These are phyloP conservation scores for Coenonympha glycerion DNA, from an alignment of 2,888 invertebrate genomes.

Conservation along the genomic window DNA sequence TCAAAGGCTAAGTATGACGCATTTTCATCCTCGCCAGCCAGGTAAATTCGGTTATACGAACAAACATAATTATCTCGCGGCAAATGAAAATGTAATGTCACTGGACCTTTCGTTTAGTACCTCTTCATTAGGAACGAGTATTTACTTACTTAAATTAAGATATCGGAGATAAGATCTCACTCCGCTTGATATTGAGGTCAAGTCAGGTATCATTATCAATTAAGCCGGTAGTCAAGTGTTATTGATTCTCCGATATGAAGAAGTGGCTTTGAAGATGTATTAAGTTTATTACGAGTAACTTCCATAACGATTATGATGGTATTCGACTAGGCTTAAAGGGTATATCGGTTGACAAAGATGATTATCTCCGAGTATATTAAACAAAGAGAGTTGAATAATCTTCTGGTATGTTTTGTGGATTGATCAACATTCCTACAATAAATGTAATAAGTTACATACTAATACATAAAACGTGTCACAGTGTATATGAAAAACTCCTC, in stretches of 20 bases:
- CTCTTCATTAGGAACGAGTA: conserved; percentile 60
- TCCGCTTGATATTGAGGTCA: conserved; percentile 22
- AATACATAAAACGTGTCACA: too few relatives aligned
- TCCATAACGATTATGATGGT: not conserved
- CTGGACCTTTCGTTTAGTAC: conserved; percentile 47
- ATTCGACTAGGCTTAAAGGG: conserved; percentile 3
- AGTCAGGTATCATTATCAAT: conserved; percentile 23
- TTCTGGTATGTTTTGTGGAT: too few relatives aligned
- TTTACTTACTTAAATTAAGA: conserved; percentile 69
- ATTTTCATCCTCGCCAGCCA: conserved; percentile 18
- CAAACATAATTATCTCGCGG: conserved; percentile 28
- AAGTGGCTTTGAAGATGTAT: conserved; percentile 8
- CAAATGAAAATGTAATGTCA: conserved; percentile 33
- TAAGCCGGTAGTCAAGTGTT: conserved; percentile 14
- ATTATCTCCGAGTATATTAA: too few relatives aligned
- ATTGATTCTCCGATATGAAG: conserved; percentile 8
- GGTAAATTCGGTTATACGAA: conserved; percentile 31
- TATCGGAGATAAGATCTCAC: conserved; percentile 28
- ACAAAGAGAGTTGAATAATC: too few relatives aligned
- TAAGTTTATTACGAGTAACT: not conserved
- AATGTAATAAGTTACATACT: too few relatives aligned
- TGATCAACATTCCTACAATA: too few relatives aligned
- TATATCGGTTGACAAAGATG: not conserved
- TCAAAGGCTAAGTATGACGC: conserved; percentile 10
- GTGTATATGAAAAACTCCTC: too few relatives aligned